Conservation (phyloP, 2,888 invertebrate species). For the Troilus luridus region DNA sequence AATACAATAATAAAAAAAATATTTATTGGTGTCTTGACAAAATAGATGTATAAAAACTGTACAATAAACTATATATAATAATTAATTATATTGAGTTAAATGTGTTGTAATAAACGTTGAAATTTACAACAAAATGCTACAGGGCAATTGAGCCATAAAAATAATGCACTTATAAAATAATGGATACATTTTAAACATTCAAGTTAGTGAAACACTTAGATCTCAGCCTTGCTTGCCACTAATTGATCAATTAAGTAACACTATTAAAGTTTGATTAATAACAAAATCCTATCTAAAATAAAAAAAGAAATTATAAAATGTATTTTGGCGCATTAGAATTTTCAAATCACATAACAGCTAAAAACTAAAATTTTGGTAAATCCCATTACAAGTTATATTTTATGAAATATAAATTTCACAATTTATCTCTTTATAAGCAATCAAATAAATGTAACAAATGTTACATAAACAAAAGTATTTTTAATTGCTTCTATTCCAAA, state of each 20-base stretch:
- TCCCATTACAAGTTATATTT: neutral
- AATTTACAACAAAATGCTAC: neutral
- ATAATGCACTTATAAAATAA: neutral
- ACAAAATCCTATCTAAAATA: neutral
- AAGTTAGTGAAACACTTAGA: neutral
- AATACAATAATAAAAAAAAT: neutral
- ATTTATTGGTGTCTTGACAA: neutral
- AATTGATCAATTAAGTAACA: neutral
- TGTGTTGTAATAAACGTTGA: neutral
- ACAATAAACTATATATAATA: neutral
- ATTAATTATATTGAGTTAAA: neutral
- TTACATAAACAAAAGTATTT: neutral
- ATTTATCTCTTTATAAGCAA: neutral
- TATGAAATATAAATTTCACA: slow-evolving; percentile 3
- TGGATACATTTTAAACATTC: neutral
- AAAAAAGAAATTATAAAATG: neutral
- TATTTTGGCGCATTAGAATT: neutral
- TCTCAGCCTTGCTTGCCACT: neutral
- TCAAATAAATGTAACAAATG: neutral
- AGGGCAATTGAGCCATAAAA: neutral
- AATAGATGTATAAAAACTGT: neutral
- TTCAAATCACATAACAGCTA: neutral
- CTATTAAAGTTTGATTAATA: neutral
- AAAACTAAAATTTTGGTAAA: neutral
- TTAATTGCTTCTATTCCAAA: neutral